Evolutionary conservation across 2,113 vertebrate species (phyloP), one percentile per base, ranked within the genome.

Genomic region (Cairina moschata): DNA sequence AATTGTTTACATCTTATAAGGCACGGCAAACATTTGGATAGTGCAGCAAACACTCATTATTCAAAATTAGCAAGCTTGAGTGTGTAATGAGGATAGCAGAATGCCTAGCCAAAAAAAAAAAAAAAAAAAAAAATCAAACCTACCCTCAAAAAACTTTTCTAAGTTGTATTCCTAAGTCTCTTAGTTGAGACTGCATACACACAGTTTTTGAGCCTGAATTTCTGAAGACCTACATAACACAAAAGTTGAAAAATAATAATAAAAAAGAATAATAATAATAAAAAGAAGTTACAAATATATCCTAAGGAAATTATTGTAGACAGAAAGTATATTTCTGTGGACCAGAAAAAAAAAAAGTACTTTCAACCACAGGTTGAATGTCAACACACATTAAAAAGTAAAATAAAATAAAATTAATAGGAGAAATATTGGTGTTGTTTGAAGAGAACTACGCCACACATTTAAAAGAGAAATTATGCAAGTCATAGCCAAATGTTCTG

Each of bases 371-470:
- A 42, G 17, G 11, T 17, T 83, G 40, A 40, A 40, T 40, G n/a
- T 29, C 59, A 4, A 56, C 3, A 71, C 0, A 0, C 1, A 46
- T 6, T 4, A 46, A 46, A 46, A 18, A 40, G 40, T 40, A 40
- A 40, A 40, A 40, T 40, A 5, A 40, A 40, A 40, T 40, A 40
- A 40, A 40, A 40, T 23, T 38, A 26, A 26, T 9, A 8, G 25
- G 26, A 38, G 34, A 63, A 63, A 63, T 63, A 11, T 36, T 13
- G 12, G 42, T 14, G 14, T 8, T 46, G 5, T 11, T 4, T 42
- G 50, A 40, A 68, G 76, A 44, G 11, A 81, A 16, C 5, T 13
- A 62, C 2, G 6, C 1, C 5, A 32, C 16, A 38, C 4, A 31
- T 52, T 36, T 5, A 5, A 46, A 84, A 69, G n/a, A 63, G 17